Evolutionary conservation across 2,888 invertebrate species (phyloP).

Genomic region (Pelosia muscerda): DNA sequence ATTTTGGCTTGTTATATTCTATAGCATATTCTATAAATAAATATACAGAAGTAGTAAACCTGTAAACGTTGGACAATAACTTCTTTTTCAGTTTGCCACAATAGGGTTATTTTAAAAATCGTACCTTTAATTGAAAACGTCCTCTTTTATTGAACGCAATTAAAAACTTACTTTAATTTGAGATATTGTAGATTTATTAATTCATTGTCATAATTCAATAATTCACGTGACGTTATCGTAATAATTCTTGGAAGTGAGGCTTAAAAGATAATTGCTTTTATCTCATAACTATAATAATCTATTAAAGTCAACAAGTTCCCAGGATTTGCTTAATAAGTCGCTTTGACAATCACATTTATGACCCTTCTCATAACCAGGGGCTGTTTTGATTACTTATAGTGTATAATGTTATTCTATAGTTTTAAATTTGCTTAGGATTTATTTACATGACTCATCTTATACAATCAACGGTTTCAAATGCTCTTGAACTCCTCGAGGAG

Average conservation of each 20-base stretch:
- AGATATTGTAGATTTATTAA: neutral
- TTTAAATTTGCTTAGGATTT: constrained; percentile 22
- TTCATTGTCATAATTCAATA: too few species aligned
- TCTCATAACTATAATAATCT: neutral
- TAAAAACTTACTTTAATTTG: constrained; percentile 12
- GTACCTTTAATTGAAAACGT: neutral
- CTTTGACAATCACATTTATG: constrained; percentile 20
- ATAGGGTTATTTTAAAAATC: neutral
- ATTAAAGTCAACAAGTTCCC: constrained; percentile 9
- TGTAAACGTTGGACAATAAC: too few species aligned
- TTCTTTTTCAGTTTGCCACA: neutral
- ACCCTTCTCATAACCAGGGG: constrained; percentile 8
- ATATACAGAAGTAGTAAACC: too few species aligned
- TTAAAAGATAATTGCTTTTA: neutral
- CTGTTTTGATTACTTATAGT: constrained; percentile 17
- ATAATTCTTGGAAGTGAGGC: neutral
- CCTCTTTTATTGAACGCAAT: neutral
- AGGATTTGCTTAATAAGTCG: constrained; percentile 18
- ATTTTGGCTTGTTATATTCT: too few species aligned
- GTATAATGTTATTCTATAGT: constrained; percentile 17
- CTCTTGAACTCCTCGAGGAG: too few species aligned
- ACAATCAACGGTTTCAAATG: too few species aligned
- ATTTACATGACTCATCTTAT: too few species aligned
- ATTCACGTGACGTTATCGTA: neutral
- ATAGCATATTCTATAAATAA: too few species aligned